Conservation (phyloP, 2,113 vertebrate genomes). For the Scatophagus argus region DNA sequence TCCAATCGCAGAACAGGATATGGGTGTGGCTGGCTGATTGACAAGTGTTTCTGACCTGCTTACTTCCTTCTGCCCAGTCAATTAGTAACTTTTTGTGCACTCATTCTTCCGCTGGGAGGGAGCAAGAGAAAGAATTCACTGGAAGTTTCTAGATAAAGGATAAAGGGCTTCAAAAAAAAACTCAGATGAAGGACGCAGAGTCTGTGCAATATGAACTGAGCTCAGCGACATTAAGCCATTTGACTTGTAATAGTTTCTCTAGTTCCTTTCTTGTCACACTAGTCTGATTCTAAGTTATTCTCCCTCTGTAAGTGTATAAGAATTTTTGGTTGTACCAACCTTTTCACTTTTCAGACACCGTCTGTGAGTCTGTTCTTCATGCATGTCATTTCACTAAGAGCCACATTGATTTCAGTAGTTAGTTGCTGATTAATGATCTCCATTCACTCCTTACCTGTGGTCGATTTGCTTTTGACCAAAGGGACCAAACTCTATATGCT, state of each 20-base stretch:
- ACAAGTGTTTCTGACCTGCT: constrained; percentile 24
- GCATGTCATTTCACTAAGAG: not conserved
- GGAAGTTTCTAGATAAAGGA: constrained; percentile 36
- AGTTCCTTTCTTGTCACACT: not conserved
- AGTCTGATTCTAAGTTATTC: not conserved
- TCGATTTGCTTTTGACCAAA: not conserved
- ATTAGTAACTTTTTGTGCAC: constrained; percentile 62
- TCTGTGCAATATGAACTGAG: not conserved
- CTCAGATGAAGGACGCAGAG: not conserved
- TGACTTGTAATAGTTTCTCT: not conserved
- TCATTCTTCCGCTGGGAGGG: constrained; percentile 9
- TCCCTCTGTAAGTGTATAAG: not conserved
- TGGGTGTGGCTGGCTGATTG: constrained; percentile 57
- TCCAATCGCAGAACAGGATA: constrained; percentile 57
- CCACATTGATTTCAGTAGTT: not conserved
- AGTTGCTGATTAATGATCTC: constrained; percentile 14
- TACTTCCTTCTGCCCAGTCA: constrained; percentile 48
- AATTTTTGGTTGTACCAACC: not conserved
- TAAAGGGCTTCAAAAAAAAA: not conserved
- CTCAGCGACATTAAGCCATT: not conserved
- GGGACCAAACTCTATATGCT: not conserved
- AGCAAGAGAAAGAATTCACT: constrained; percentile 12
- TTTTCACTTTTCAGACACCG: not conserved
- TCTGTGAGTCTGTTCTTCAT: not conserved
- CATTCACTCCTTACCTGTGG: too few relatives aligned